These are phyloP conservation scores for Paratilapia polleni DNA, from an alignment of 2,113 vertebrate genomes.

Conservation along the genomic window DNA sequence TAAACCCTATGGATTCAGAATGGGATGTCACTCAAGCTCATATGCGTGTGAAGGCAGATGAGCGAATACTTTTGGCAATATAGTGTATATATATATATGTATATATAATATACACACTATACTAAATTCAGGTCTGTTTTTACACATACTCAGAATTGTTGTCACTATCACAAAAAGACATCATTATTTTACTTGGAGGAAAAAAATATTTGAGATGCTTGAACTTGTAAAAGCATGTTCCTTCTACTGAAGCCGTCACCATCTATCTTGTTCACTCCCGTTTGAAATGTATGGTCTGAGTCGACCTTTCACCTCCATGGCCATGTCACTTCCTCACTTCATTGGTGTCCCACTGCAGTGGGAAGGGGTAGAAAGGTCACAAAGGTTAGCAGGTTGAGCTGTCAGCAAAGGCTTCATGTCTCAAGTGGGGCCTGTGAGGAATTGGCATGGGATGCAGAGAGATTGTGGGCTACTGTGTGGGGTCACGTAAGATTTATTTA, in stretches of 20 bases:
- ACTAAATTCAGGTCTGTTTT: not conserved
- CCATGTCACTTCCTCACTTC: constrained; percentile 64
- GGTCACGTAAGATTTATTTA: constrained; percentile 41
- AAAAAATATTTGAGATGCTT: constrained; percentile 45
- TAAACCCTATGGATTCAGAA: no score
- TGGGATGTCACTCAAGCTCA: no score
- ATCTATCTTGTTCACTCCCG: constrained; percentile 50
- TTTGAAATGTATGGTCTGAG: constrained; percentile 53
- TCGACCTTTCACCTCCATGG: constrained; percentile 49
- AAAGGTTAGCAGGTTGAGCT: constrained; percentile 63
- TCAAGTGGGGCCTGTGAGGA: constrained; percentile 25
- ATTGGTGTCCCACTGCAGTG: constrained; percentile 12
- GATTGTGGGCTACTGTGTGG: constrained; percentile 18
- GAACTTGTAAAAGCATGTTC: constrained; percentile 51
- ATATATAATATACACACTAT: no score
- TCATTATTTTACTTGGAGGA: constrained; percentile 10
- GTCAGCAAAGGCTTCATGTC: constrained; percentile 53
- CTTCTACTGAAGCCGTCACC: constrained; percentile 26
- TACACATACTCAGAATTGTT: not conserved
- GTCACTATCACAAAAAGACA: not conserved
- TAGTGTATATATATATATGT: no score
- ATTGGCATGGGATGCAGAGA: not conserved
- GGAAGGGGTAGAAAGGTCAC: constrained; percentile 19
- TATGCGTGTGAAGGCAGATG: no score
- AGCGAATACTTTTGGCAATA: no score